These are phyloP conservation scores for Pseudotriccus pelzelni DNA, from an alignment of 2,797 vertebrate genomes.

Conservation along the genomic window DNA sequence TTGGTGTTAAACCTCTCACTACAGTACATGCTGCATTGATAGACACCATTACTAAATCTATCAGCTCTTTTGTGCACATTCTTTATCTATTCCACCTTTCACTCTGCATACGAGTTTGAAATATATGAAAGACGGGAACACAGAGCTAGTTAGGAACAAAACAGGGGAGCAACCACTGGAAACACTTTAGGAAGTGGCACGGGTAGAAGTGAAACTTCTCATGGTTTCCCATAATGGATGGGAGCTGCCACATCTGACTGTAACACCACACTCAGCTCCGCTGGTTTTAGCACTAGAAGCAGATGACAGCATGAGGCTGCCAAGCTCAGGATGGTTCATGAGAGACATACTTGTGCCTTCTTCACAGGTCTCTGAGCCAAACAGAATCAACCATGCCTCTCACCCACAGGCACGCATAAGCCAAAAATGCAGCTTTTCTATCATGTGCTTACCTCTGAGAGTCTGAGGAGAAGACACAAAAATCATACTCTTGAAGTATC, in stretches of 20 bases:
- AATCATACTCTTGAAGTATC: neutral
- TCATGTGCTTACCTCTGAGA: neutral
- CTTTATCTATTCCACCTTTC: neutral
- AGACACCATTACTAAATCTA: neutral
- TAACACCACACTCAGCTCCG: neutral
- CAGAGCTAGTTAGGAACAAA: neutral
- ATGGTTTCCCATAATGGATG: neutral
- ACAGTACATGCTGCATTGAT: neutral
- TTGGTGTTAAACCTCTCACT: neutral
- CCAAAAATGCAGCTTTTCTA: neutral
- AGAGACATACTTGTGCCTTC: neutral
- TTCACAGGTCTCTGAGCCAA: neutral
- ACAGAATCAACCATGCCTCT: neutral
- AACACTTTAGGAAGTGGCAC: neutral
- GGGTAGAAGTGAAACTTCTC: neutral
- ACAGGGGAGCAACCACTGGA: neutral
- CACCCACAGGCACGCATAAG: neutral
- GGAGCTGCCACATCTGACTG: neutral
- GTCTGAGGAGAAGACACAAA: neutral
- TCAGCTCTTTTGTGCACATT: neutral
- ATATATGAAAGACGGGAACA: neutral
- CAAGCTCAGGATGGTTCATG: neutral
- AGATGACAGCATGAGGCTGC: neutral
- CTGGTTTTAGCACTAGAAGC: neutral
- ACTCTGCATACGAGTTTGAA: neutral